These are phyloP conservation scores for Panorpa germanica DNA, from an alignment of 2,888 invertebrate genomes.

Conservation along the genomic window DNA sequence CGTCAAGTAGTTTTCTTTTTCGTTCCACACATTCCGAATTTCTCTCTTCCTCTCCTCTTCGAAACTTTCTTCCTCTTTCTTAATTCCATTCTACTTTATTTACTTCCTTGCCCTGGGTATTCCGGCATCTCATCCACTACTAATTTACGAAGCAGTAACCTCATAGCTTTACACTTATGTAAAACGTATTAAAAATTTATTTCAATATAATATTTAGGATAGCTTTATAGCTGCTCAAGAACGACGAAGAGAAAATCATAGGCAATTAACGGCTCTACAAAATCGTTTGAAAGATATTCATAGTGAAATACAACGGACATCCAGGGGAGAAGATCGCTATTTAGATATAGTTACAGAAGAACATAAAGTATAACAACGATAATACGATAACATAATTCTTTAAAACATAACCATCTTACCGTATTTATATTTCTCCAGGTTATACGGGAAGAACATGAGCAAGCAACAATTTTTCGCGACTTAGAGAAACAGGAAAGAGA, in stretches of 20 bases:
- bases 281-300: constrained; percentile 48
- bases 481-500: constrained; percentile 60
- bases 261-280: constrained; percentile 37
- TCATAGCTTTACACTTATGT: no score
- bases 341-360: constrained; percentile 52
- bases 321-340: constrained; percentile 59
- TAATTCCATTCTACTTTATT: no score
- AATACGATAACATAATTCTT: neutral
- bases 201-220: constrained; percentile 28
- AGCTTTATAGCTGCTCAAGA: constrained; percentile 46
- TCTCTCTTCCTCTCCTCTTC: neutral
- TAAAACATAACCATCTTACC: neutral
- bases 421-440: constrained; percentile 21
- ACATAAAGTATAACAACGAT: constrained; percentile 27
- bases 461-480: constrained; percentile 37
- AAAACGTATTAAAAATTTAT: no score
- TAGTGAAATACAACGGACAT: constrained; percentile 54
- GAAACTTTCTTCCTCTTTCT: no score
- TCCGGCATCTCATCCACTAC: no score
- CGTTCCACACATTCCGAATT: neutral
- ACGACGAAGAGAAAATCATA: constrained; percentile 37
- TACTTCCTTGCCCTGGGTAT: no score
- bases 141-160: no score
- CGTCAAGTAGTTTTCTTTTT: no score
- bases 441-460: constrained; percentile 39